phyloP scores from a whole-genome alignment of 2,888 invertebrate species.

The Campoletis raptor region DNA sequence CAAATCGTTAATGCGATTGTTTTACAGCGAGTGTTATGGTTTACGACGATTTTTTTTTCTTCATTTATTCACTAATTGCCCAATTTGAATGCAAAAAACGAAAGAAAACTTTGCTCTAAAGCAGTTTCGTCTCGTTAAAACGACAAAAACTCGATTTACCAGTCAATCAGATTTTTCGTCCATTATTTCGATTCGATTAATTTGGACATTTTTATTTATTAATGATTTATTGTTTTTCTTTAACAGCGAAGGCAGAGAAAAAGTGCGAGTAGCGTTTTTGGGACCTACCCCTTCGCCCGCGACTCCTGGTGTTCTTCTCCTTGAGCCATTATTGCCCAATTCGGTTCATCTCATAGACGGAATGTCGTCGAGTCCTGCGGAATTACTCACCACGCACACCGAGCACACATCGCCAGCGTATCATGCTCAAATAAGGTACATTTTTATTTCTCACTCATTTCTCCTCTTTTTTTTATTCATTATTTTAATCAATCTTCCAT shows the following conservation, averaged over 20 bases:
- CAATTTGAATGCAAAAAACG: too few species aligned
- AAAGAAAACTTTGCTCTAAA: too few species aligned
- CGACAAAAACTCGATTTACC: too few species aligned
- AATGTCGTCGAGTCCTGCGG: slow-evolving; percentile 81
- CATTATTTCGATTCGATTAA: not conserved
- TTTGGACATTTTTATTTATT: slow-evolving; percentile 7
- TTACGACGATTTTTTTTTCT: not conserved
- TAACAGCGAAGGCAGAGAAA: slow-evolving; percentile 84
- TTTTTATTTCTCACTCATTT: not conserved
- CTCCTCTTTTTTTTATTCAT: not conserved
- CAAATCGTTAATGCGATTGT: not conserved
- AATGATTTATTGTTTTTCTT: slow-evolving; percentile 9
- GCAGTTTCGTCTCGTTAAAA: too few species aligned
- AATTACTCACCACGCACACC: slow-evolving; percentile 83
- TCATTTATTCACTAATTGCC: too few species aligned
- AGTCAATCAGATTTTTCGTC: not conserved
- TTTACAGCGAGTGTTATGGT: not conserved
- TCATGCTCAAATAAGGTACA: slow-evolving; percentile 83
- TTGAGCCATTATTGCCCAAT: slow-evolving; percentile 81
- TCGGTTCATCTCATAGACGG: slow-evolving; percentile 78
- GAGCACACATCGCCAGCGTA: slow-evolving; percentile 83
- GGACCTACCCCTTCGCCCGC: slow-evolving; percentile 83
- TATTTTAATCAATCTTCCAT: not conserved
- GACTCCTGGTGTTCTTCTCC: slow-evolving; percentile 83
- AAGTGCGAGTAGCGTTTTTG: slow-evolving; percentile 83